Evolutionary conservation across 2,797 vertebrate species (phyloP).

Genomic region (Rhinogobio ventralis): DNA sequence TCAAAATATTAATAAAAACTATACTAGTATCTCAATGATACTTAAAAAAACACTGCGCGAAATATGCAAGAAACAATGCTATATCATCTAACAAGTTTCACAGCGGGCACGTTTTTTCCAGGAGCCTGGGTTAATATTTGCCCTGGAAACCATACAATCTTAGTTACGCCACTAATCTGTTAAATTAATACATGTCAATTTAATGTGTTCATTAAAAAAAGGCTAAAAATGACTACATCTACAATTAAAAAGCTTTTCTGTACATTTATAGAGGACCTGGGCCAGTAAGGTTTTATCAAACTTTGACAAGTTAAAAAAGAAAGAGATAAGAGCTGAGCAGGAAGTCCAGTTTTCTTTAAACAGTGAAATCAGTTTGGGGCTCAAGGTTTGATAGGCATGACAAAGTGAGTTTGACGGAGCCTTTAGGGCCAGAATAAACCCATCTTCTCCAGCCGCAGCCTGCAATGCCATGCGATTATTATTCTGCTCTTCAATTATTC

Average conservation of each 20-base stretch:
- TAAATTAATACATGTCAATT: not conserved
- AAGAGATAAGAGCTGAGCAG: not conserved
- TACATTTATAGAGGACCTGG: not conserved
- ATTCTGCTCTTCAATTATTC: slow-evolving; percentile 79
- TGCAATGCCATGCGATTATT: slow-evolving; percentile 71
- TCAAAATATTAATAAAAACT: no score
- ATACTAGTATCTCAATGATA: not conserved
- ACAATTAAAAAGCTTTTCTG: not conserved
- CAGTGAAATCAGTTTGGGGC: not conserved
- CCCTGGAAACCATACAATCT: no score
- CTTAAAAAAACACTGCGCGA: no score
- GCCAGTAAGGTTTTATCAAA: not conserved
- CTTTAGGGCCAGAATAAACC: slow-evolving; percentile 63
- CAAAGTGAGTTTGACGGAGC: slow-evolving; percentile 23
- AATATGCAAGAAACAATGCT: no score
- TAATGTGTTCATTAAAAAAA: not conserved
- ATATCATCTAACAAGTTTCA: no score
- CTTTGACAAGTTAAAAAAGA: not conserved
- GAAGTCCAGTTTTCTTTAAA: slow-evolving; percentile 10
- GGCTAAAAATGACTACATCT: not conserved
- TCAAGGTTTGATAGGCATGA: slow-evolving; percentile 8
- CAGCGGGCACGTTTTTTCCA: no score
- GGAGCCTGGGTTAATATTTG: no score
- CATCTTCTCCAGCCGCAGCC: slow-evolving; percentile 68
- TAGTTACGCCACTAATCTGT: not conserved